These are phyloP conservation scores for Copidosoma aretas DNA, from an alignment of 2,888 invertebrate species.

Conservation along the genomic window DNA sequence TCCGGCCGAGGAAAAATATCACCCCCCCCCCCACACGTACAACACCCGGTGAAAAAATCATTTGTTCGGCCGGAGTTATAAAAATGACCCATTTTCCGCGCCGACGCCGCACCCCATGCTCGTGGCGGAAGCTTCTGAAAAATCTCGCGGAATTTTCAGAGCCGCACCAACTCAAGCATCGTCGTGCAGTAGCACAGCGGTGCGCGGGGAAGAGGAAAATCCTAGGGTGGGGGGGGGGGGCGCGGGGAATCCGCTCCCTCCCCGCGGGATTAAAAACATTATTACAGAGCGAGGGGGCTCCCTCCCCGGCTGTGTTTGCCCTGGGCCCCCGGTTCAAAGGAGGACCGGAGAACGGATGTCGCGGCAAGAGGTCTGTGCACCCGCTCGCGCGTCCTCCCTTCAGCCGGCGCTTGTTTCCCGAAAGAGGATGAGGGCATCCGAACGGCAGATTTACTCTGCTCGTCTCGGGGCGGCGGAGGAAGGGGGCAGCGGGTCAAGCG, in stretches of 20 bases:
- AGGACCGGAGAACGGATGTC: constrained; percentile 41
- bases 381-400: constrained; percentile 20
- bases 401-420: not conserved
- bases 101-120: not conserved
- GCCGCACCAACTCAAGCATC: too few relatives aligned
- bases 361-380: constrained; percentile 32
- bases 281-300: constrained; percentile 6
- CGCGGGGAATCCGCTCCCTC: constrained; percentile 19
- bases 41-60: not conserved
- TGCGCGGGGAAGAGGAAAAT: too few relatives aligned
- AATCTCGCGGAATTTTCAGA: not conserved
- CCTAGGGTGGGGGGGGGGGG: not conserved
- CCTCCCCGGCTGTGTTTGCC: constrained; percentile 7
- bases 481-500: constrained; percentile 24
- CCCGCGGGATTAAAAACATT: constrained; percentile 27
- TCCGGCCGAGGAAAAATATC: too few relatives aligned
- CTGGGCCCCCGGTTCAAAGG: constrained; percentile 12
- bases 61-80: not conserved
- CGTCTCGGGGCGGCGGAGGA: constrained; percentile 2
- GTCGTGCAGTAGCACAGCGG: too few relatives aligned
- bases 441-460: constrained; percentile 9
- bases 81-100: constrained; percentile 21
- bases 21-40: too few relatives aligned
- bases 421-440: constrained; percentile 1
- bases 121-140: not conserved